Base-by-base conservation (phyloP, 2,797 vertebrate genomes). In the Catostomus latipinnis region DNA sequence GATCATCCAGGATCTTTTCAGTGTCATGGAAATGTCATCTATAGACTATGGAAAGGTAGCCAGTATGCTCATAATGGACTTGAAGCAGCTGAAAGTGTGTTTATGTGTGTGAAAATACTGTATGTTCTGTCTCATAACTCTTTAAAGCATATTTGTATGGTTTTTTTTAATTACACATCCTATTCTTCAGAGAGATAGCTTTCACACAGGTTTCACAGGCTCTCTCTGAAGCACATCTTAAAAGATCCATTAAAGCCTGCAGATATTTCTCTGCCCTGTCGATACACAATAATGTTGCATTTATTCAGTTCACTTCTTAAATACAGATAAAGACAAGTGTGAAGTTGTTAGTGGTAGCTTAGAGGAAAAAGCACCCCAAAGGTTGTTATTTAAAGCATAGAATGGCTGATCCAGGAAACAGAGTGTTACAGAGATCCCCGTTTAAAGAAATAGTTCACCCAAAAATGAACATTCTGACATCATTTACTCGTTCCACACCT, bases 1-100 rank as follows among this genome's bases (percentile, higher is more conserved):
- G 60, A 96, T 98, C 43, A 86, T 89, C 63, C 95, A 95, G 78
- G 96, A 98, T 81, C 91, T 98, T 52, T 97, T 98, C 74, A 96
- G 96, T 45, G 91, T 84, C 8, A 89, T 92, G 1, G 94, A 96
- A 67, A 91, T 93, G 1, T 94, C 95, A 0, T 66, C 88, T 79
- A 88, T 93, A 6, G 92, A 96, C 84, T 94, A 95, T 0, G 93
- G 93, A 80, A 93, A 93, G 92, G 96, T 96, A 84, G 58, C 22
- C 2, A 43, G 48, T 76, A 6, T 81, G 7, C n/a, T 74, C 16
- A 53, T 52, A 75, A 63, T 56, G n/a, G 48, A 66, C 63, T n/a
- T 6, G 34, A 62, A 48, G 66, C 18, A 52, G 13, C 10, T 56
- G 34, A 69, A 60, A 76, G 34, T 71, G 61, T 63, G 8, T 43